Evolutionary conservation across 2,888 invertebrate species (phyloP), one percentile per base, ranked within the genome.

Genomic region (Microplitis deprimator): DNA sequence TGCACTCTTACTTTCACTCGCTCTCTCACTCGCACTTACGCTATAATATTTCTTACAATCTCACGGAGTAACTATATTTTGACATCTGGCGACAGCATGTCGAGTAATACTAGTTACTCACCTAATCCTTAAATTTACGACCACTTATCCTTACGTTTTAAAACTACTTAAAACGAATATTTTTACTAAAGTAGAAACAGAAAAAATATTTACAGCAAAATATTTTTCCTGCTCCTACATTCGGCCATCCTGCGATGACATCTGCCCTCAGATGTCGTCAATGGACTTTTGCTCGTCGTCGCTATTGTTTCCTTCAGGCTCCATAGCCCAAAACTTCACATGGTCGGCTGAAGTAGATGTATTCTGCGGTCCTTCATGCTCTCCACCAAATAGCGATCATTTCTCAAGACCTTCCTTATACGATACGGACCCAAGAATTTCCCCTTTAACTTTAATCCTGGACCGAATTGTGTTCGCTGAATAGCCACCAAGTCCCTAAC

Each of bases 381-480:
- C 68, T 17, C 77, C 20, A 77, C 75, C 13, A 75, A 6, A 29
- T 77, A 79, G 8, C 79, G 74, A 68, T 74, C 67, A 10, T 79
- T 79, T 1, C 76, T 38, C 16, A 73, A 6, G 20, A 73, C 67
- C 20, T 81, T 82, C 40, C 77, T 76, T 17, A 87, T 77, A 38
- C 80, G 77, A 75, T 88, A 87, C n/a, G 88, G 87, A 1, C 88
- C 89, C n/a, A 89, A 75, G 75, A 82, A 89, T 77, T 87, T 88
- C 1, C 81, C 69, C 29, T 81, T 77, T 4, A 89, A 68, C 77
- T 90, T 90, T 5, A 87, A 69, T 0, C 87, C 87, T 10, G 83
- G 79, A 4, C 86, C 87, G 78, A 86, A 86, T 74, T 89, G 87
- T 1, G 88, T 88, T 20, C 87, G 76, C 77, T 88, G 85, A 16